Evolutionary conservation across 2,797 vertebrate species (phyloP), one percentile per base, ranked within the genome.

Genomic region (Trichosurus vulpecula): DNA sequence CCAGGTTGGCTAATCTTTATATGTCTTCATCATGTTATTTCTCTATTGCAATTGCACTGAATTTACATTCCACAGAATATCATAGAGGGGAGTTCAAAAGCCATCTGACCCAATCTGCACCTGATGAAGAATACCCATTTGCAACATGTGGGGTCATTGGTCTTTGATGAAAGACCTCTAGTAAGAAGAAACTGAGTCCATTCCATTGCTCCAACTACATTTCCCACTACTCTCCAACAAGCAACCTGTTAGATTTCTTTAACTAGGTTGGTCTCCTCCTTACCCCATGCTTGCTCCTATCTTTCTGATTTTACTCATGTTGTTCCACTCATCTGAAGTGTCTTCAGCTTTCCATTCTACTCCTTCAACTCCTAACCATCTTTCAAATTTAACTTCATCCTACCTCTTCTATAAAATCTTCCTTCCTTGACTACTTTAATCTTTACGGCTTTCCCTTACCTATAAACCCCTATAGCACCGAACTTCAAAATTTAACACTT

Each of bases 181-280:
- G n/a, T 41, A 25, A 41, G 66, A 74, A 27, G 74, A 47, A 87
- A 27, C 22, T 87, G 10, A 51, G 87, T 87, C 74, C 25, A 87
- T 47, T 87, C 41, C 74, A 27, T 41, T 51, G 9, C 81, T 52
- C 93, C 52, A 90, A 30, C n/a, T 74, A 4, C 27, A 74, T 55
- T 93, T 56, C 11, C 31, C 30, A 91, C 66, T 95, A 66, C 66
- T 97, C 95, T 56, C 57, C 35, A 61, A 54, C 94, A 89, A 94
- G 87, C 1, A 91, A 14, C 91, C 35, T 55, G 41, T 90, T n/a
- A 54, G 10, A 56, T 30, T 92, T 10, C 54, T 87, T 9, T 87
- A 74, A 66, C 94, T 10, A 91, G 52, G 14, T 91, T 95, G 54
- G 29, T 92, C 54, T 97, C n/a, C 51, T 47, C 74, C 29, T 47